A percentile compares a stretch with the other conserved stretches of the same genome.
Evolutionary conservation across 2,113 vertebrate species (phyloP).

Genomic region (Gymnogyps californianus): DNA sequence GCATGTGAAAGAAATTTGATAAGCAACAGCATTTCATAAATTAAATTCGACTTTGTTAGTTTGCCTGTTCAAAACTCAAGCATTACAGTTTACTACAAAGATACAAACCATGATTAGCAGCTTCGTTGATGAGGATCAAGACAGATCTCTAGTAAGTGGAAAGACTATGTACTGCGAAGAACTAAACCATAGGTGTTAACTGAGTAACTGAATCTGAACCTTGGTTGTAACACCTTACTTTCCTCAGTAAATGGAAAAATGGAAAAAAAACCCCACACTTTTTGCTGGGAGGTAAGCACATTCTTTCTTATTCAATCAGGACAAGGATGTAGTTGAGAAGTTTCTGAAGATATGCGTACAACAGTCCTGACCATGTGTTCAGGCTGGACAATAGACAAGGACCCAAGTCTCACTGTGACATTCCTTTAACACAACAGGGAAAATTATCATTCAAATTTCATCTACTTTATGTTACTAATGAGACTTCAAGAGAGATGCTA

Average conservation of each 20-base stretch:
- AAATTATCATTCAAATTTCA: conserved; percentile 17
- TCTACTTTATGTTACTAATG: conserved; percentile 16
- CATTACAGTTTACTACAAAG: not conserved
- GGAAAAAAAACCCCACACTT: not conserved
- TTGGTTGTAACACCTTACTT: not conserved
- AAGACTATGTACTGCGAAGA: not conserved
- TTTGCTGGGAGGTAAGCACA: not conserved
- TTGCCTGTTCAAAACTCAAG: not conserved
- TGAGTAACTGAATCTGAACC: not conserved
- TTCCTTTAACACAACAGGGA: not conserved
- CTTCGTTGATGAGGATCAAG: not conserved
- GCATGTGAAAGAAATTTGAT: not conserved
- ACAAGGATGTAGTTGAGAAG: not conserved
- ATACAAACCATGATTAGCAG: not conserved
- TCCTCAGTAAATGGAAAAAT: not conserved
- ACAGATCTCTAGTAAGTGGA: not conserved
- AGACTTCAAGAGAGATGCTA: conserved; percentile 24
- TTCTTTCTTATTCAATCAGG: not conserved
- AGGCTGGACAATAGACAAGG: not conserved
- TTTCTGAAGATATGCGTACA: not conserved
- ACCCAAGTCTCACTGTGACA: not conserved
- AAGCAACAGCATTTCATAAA: not conserved
- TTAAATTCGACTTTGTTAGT: not conserved
- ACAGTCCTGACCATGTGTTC: not conserved
- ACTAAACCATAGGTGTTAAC: not conserved